phyloP scores from a whole-genome alignment of 2,888 invertebrate genomes.

The Drosophila borborema region DNA sequence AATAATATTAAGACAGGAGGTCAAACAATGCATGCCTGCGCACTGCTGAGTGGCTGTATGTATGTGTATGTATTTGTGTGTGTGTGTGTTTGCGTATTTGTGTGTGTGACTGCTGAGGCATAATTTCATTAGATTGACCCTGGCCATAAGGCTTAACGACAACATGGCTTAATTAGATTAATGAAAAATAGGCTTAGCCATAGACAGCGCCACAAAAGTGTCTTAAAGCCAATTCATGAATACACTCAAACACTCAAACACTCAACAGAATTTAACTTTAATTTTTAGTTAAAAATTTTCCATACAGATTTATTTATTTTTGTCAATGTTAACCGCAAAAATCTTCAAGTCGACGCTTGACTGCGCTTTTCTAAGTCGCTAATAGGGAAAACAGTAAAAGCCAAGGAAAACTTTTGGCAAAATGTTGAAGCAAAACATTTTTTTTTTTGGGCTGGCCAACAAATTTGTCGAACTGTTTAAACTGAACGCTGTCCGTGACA shows the following conservation, averaged over 20 bases:
- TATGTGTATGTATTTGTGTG: constrained; percentile 26
- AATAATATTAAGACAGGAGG: constrained; percentile 58
- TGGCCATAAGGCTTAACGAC: constrained; percentile 49
- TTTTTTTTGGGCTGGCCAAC: constrained; percentile 3
- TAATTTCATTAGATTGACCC: constrained; percentile 63
- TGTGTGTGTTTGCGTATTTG: constrained; percentile 9
- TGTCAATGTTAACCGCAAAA: constrained; percentile 17
- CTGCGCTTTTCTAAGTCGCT: constrained; percentile 33
- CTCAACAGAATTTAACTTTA: neutral
- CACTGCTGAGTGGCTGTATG: constrained; percentile 2
- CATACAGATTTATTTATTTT: neutral
- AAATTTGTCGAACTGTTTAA: constrained; percentile 40
- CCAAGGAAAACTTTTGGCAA: constrained; percentile 13
- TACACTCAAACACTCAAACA: neutral
- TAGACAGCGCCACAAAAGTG: constrained; percentile 5
- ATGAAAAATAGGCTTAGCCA: constrained; percentile 60
- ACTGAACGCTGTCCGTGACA: constrained; percentile 57
- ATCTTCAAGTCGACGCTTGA: constrained; percentile 17
- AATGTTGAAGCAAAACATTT: neutral
- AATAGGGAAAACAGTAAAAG: constrained; percentile 19
- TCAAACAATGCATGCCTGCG: constrained; percentile 23
- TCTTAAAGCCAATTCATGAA: constrained; percentile 30
- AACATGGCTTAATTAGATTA: constrained; percentile 62
- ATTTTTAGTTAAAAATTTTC: neutral
- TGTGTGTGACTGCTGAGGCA: constrained; percentile 45